Conservation (phyloP, 2,797 vertebrate species). For the Buphagus erythrorhynchus region DNA sequence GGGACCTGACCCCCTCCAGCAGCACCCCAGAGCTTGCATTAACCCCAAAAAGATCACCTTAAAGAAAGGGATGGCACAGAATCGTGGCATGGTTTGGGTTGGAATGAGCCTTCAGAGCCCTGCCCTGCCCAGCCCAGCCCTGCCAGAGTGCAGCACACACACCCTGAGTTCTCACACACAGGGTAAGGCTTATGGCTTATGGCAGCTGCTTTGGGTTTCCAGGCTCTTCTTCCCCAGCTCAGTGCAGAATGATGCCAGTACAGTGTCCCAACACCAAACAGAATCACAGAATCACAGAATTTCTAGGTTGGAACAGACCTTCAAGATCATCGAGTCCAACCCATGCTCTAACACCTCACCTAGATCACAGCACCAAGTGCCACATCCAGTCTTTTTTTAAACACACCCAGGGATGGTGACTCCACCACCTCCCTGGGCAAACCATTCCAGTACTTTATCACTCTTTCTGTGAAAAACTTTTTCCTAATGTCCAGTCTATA, state of each 20-base stretch:
- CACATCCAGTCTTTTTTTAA: too few species aligned
- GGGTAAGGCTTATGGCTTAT: too few species aligned
- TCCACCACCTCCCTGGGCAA: too few species aligned
- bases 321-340: too few species aligned
- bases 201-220: not conserved
- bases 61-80: not conserved
- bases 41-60: not conserved
- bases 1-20: not conserved
- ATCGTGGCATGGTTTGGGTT: accelerated
- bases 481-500: too few species aligned
- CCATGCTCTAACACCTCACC: too few species aligned
- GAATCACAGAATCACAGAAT: too few species aligned
- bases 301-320: too few species aligned
- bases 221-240: not conserved
- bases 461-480: too few species aligned
- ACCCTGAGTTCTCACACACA: not conserved
- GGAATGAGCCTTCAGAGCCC: not conserved
- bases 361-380: too few species aligned
- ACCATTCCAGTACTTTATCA: too few species aligned
- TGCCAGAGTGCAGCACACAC: not conserved
- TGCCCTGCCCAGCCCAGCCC: accelerated
- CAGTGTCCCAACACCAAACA: not conserved
- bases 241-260: not conserved
- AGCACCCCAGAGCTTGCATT: not conserved
- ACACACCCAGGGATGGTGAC: too few species aligned